Evolutionary conservation across 2,888 invertebrate genomes (phyloP).

Genomic region (Aproaerema taeniolella): DNA sequence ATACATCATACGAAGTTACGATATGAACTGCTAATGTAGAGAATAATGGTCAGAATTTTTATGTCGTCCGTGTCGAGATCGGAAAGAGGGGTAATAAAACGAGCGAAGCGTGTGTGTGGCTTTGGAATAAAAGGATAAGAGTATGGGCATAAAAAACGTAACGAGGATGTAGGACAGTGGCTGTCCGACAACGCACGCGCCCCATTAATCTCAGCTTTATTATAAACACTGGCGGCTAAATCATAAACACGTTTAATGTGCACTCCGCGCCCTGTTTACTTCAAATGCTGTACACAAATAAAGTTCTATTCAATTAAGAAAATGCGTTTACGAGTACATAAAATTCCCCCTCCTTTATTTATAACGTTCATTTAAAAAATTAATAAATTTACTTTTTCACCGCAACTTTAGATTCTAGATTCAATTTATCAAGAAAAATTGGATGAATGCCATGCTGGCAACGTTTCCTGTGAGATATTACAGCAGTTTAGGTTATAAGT

Average conservation of each 20-base stretch:
- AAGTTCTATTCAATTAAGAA: slow-evolving; percentile 32
- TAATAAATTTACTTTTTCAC: no score
- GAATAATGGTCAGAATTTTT: slow-evolving; percentile 33
- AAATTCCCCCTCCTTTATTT: no score
- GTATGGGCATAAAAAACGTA: slow-evolving; percentile 49
- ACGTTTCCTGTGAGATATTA: slow-evolving; percentile 4
- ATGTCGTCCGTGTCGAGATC: slow-evolving; percentile 36
- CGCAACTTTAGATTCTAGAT: no score
- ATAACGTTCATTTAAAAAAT: no score
- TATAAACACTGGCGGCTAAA: slow-evolving; percentile 65
- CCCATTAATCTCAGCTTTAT: slow-evolving; percentile 67
- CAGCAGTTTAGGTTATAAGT: no score
- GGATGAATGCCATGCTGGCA: slow-evolving; percentile 7
- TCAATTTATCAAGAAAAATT: slow-evolving; percentile 7
- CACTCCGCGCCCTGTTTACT: slow-evolving; percentile 31
- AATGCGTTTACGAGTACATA: not conserved
- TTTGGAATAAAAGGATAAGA: slow-evolving; percentile 54
- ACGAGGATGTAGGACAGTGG: slow-evolving; percentile 51
- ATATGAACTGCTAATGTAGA: slow-evolving; percentile 14
- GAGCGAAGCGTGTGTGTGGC: slow-evolving; percentile 47
- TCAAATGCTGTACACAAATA: slow-evolving; percentile 33
- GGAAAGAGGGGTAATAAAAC: slow-evolving; percentile 55
- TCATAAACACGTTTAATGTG: slow-evolving; percentile 57
- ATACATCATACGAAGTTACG: not conserved
- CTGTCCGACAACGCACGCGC: slow-evolving; percentile 33